phyloP scores from a whole-genome alignment of 2,888 invertebrate genomes.

The Erannis defoliaria region DNA sequence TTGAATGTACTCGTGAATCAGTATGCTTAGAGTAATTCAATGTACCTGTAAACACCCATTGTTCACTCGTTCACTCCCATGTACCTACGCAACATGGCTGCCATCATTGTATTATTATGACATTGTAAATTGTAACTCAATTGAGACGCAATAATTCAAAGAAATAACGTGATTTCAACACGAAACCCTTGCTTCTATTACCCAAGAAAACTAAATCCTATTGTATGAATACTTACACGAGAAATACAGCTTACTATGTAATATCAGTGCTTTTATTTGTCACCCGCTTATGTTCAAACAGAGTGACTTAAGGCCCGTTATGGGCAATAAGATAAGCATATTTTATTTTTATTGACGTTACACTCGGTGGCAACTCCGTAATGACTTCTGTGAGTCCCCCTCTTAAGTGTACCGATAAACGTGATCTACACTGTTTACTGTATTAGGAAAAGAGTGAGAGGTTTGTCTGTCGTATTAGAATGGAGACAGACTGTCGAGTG shows the following conservation, averaged over 20 bases:
- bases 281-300: slow-evolving; percentile 60
- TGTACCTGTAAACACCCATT: too few species aligned
- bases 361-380: slow-evolving; percentile 58
- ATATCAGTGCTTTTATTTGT: slow-evolving; percentile 44
- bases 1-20: too few species aligned
- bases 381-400: slow-evolving; percentile 57
- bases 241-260: slow-evolving; percentile 33
- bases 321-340: slow-evolving; percentile 63
- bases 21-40: too few species aligned
- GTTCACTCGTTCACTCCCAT: too few species aligned
- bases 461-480: slow-evolving; percentile 7
- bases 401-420: slow-evolving; percentile 62
- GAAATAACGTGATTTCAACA: too few species aligned
- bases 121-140: too few species aligned
- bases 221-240: slow-evolving; percentile 17
- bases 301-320: slow-evolving; percentile 64
- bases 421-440: slow-evolving; percentile 16
- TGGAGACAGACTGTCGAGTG: neutral
- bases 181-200: slow-evolving; percentile 49
- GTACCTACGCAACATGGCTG: too few species aligned
- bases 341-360: slow-evolving; percentile 68
- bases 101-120: too few species aligned
- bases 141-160: too few species aligned
- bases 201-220: slow-evolving; percentile 34
- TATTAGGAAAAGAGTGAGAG: neutral